Evolutionary conservation across 2,888 invertebrate species (phyloP).

Genomic region (Ischnus inquisitorius): DNA sequence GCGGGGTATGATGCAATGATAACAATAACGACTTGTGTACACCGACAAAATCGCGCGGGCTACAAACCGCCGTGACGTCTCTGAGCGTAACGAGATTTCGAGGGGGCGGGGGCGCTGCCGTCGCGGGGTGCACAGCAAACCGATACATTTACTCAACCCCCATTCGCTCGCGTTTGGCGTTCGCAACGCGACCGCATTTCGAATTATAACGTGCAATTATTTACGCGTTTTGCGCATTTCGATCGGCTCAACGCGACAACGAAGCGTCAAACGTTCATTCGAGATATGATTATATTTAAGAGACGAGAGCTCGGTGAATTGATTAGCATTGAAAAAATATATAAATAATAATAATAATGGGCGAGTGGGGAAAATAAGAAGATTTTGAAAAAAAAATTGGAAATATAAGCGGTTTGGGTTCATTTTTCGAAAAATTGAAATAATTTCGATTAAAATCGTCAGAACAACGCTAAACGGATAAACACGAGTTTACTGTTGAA

Average conservation of each 20-base stretch:
- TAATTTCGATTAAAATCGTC: background rate
- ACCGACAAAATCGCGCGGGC: background rate
- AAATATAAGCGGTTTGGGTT: background rate
- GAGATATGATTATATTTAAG: background rate
- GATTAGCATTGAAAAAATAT: too few relatives aligned
- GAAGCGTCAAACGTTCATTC: background rate
- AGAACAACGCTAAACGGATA: background rate
- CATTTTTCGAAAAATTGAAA: background rate
- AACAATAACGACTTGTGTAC: background rate
- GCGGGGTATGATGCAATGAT: constrained; percentile 27
- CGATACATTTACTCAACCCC: constrained; percentile 28
- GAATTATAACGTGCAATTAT: constrained; percentile 32
- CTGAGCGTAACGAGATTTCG: constrained; percentile 44
- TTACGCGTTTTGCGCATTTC: constrained; percentile 23
- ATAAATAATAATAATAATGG: too few relatives aligned
- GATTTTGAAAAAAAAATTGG: too few relatives aligned
- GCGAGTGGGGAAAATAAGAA: too few relatives aligned
- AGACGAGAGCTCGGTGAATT: too few relatives aligned
- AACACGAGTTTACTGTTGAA: background rate
- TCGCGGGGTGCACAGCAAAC: constrained; percentile 10
- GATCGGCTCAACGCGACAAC: constrained; percentile 6
- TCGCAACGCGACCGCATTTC: constrained; percentile 31
- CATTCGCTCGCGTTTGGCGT: background rate
- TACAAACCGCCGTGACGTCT: constrained; percentile 42
- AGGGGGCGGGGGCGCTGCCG: too few relatives aligned